These are phyloP conservation scores for Anhinga rufa DNA, from an alignment of 2,113 vertebrate genomes.

Conservation along the genomic window DNA sequence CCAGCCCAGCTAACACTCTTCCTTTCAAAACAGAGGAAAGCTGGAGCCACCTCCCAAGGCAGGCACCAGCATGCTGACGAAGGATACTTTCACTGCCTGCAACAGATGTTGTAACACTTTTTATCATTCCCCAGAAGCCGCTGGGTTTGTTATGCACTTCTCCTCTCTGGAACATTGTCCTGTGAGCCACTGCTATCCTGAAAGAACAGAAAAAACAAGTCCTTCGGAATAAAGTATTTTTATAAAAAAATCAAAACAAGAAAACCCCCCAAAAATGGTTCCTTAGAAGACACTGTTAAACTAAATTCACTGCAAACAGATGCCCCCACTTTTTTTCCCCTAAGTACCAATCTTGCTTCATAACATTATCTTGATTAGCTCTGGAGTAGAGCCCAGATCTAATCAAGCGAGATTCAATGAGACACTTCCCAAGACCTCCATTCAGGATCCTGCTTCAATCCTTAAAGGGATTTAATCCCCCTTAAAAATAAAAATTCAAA, in stretches of 20 bases:
- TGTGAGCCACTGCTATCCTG: slow-evolving; percentile 94
- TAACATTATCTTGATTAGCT: slow-evolving; percentile 5
- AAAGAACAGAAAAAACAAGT: slow-evolving; percentile 46
- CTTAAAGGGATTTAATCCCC: not conserved
- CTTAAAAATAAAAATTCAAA: not conserved
- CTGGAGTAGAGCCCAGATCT: slow-evolving; percentile 17
- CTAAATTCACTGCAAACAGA: not conserved
- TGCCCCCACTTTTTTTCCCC: not conserved
- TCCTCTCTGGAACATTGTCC: slow-evolving; percentile 94
- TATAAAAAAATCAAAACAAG: not conserved
- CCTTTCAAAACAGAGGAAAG: not conserved
- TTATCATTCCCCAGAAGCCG: slow-evolving; percentile 98
- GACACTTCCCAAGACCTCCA: not conserved
- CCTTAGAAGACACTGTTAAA: not conserved
- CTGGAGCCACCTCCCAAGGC: not conserved
- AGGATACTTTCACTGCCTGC: slow-evolving; percentile 96
- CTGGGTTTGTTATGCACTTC: slow-evolving; percentile 92
- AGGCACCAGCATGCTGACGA: slow-evolving; percentile 26
- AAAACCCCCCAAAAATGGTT: not conserved
- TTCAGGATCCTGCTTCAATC: not conserved
- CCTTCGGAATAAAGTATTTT: not conserved
- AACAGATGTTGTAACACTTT: slow-evolving; percentile 92
- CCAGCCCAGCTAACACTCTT: not conserved
- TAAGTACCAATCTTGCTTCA: not conserved
- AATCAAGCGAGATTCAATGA: not conserved